Base-by-base conservation (phyloP, 2,797 vertebrate species). In the Brotula barbata region DNA sequence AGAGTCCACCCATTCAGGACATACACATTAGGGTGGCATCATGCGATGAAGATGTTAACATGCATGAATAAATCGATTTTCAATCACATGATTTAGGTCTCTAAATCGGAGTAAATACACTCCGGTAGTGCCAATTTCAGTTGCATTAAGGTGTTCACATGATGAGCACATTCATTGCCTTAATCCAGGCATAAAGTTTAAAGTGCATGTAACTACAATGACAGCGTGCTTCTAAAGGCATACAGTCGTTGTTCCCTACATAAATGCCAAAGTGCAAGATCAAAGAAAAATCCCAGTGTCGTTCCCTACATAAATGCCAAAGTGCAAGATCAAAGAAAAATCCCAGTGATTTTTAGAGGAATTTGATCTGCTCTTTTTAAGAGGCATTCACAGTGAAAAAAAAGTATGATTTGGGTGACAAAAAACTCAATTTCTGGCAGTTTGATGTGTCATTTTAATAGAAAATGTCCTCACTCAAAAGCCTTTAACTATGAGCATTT, bases 241-340 rank as follows among this genome's bases (percentile, higher is more conserved):
- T 22, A 55, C 58, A 73, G 58, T 77, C 74, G 74, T 71, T 85
- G 73, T 85, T 85, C 76, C 77, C 76, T 71, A 80, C 65, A 83
- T 84, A 73, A 84, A 82, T 86, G 83, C 71, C 69, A 70, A 82
- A 78, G 78, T 68, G 65, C n/a, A 41, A 77, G 73, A 79, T 80
- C 72, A 73, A 64, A 81, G 64, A 68, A 68, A 79, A 84, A 78
- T n/a, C n/a, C n/a, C n/a, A n/a, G n/a, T n/a, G 74, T 71, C 84
- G 73, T 85, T 85, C 76, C 77, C 76, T 71, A 80, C 65, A 83
- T 84, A 73, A 84, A 82, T 86, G 83, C 71, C 69, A 70, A 82
- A 78, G 78, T 68, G 65, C n/a, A 41, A 77, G 73, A 79, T 80
- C 72, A 73, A 64, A 81, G 64, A 68, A 68, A 79, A 84, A 78